phyloP scores from a whole-genome alignment of 2,797 vertebrate species.

The Pagetopsis macropterus region DNA sequence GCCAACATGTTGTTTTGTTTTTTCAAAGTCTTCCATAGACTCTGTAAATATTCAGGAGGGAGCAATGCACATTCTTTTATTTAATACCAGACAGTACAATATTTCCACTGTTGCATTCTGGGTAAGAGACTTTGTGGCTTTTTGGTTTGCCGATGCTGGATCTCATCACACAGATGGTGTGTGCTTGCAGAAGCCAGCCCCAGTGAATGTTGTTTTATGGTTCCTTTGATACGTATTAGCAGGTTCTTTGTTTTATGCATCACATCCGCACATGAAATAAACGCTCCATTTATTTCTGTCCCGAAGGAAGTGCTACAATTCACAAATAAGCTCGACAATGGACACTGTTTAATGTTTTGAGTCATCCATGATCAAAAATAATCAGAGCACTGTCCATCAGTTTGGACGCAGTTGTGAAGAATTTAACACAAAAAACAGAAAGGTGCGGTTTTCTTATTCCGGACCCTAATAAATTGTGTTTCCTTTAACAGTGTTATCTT shows the following conservation, averaged over 20 bases:
- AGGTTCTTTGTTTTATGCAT: slow-evolving; percentile 34
- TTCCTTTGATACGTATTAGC: slow-evolving; percentile 50
- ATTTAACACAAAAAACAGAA: slow-evolving; percentile 7
- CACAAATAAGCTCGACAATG: slow-evolving; percentile 33
- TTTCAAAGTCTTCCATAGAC: neutral
- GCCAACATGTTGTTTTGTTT: slow-evolving; percentile 10
- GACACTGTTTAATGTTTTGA: slow-evolving; percentile 24
- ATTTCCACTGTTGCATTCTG: slow-evolving; percentile 27
- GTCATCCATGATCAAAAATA: slow-evolving; percentile 18
- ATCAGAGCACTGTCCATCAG: slow-evolving; percentile 4
- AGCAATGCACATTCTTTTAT: neutral
- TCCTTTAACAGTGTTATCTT: neutral
- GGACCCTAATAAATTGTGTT: neutral
- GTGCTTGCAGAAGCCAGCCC: slow-evolving; percentile 39
- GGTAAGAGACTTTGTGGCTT: slow-evolving; percentile 16
- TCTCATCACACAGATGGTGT: slow-evolving; percentile 48
- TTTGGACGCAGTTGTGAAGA: slow-evolving; percentile 16
- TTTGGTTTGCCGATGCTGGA: slow-evolving; percentile 19
- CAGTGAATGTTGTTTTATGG: slow-evolving; percentile 49
- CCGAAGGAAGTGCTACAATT: slow-evolving; percentile 31
- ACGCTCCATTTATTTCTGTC: slow-evolving; percentile 27
- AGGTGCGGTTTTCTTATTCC: neutral
- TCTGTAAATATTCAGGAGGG: neutral
- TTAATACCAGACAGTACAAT: slow-evolving; percentile 7
- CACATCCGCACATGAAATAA: slow-evolving; percentile 46